Percentiles rank a stretch among this genome's conserved stretches.
Evolutionary conservation across 2,888 invertebrate species (phyloP).

Genomic region (Diloba caeruleocephala): DNA sequence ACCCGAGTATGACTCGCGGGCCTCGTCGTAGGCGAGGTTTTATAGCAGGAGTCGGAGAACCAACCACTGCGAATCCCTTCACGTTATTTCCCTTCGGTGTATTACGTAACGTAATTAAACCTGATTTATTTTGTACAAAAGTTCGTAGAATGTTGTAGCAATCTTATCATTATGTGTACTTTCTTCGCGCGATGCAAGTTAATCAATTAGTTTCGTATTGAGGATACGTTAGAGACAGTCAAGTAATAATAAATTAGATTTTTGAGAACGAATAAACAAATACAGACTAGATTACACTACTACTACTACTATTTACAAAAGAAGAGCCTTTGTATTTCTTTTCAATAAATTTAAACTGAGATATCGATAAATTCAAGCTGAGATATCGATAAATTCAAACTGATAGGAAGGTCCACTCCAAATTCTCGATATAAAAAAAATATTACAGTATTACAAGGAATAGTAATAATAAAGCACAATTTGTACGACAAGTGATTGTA

Average conservation of each 20-base stretch:
- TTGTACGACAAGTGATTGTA: slow-evolving; percentile 53
- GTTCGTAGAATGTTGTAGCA: slow-evolving; percentile 6
- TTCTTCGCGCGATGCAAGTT: slow-evolving; percentile 7
- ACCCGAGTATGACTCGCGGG: too few species aligned
- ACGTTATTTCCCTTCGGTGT: too few species aligned
- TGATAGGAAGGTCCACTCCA: slow-evolving; percentile 19
- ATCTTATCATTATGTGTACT: slow-evolving; percentile 8
- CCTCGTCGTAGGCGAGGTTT: too few species aligned
- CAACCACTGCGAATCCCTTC: too few species aligned
- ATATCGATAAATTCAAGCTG: slow-evolving; percentile 38
- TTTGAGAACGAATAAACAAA: slow-evolving; percentile 1
- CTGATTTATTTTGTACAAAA: background rate
- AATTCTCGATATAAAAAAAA: slow-evolving; percentile 18
- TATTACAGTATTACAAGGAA: slow-evolving; percentile 25
- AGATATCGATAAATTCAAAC: slow-evolving; percentile 14
- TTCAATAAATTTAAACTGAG: slow-evolving; percentile 33
- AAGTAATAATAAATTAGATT: slow-evolving; percentile 23
- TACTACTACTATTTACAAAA: background rate
- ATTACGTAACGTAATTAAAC: too few species aligned
- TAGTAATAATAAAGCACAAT: slow-evolving; percentile 53
- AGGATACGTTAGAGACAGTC: slow-evolving; percentile 2
- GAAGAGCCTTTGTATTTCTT: too few species aligned
- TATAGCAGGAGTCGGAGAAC: too few species aligned
- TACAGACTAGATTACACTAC: background rate
- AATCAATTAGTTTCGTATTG: slow-evolving; percentile 16